Conservation (phyloP, 2,113 vertebrate genomes). For the Oceanodroma tethys region DNA sequence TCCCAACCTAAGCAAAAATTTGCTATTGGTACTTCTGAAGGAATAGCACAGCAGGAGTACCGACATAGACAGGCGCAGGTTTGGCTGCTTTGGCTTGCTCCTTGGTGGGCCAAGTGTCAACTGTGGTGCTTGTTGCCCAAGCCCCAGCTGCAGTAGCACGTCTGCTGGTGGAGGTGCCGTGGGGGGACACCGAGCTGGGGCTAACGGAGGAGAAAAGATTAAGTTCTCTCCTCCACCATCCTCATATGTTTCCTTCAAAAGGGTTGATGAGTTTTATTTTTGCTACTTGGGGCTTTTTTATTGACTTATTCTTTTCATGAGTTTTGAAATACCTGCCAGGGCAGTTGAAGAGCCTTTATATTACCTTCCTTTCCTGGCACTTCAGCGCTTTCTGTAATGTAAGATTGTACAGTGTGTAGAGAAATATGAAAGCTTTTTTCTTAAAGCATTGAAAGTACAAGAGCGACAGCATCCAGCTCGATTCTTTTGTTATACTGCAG, state of each 20-base stretch:
- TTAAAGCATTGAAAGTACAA: not conserved
- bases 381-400: not conserved
- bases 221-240: not conserved
- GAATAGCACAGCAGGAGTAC: not conserved
- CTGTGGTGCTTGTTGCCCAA: not conserved
- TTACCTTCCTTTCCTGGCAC: not conserved
- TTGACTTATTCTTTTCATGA: not conserved
- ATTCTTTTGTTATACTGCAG: not conserved
- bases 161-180: not conserved
- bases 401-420: not conserved
- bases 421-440: not conserved
- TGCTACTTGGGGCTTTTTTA: not conserved
- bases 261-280: not conserved
- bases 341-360: not conserved
- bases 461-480: not conserved
- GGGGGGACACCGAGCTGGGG: not conserved
- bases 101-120: not conserved
- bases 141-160: not conserved
- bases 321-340: not conserved
- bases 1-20: not conserved
- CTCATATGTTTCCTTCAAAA: not conserved
- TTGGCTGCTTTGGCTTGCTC: not conserved
- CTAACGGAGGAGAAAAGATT: not conserved
- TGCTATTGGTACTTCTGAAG: not conserved
- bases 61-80: accelerated